Percentiles rank a stretch among this genome's conserved stretches.
phyloP scores from a whole-genome alignment of 2,113 vertebrate genomes.

The Tautogolabrus adspersus region DNA sequence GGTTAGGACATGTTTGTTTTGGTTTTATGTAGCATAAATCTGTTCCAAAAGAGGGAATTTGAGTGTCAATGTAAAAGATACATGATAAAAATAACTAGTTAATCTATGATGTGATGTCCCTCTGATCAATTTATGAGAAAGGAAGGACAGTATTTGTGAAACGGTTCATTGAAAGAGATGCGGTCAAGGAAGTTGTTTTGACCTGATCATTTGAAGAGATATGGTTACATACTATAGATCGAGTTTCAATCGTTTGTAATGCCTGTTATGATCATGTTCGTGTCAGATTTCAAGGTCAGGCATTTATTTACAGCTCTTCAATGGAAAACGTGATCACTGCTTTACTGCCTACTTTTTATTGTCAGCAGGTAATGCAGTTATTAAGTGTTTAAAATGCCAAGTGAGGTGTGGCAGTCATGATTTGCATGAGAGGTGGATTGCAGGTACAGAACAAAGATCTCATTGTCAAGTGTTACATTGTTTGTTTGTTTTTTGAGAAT shows the following conservation, averaged over 20 bases:
- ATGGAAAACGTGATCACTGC: not conserved
- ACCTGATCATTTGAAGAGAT: conserved; percentile 1
- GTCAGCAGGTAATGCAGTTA: not conserved
- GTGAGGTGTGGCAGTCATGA: not conserved
- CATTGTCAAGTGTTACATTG: not conserved
- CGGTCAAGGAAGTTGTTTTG: conserved; percentile 6
- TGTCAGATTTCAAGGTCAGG: conserved; percentile 12
- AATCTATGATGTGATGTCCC: not conserved
- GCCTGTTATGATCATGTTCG: conserved; percentile 21
- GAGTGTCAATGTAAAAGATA: not conserved
- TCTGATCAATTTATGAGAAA: not conserved
- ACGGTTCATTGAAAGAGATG: conserved; percentile 2
- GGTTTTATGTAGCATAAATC: not conserved
- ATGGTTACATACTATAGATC: conserved; percentile 19
- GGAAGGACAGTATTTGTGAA: conserved; percentile 8
- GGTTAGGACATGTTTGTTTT: conserved; percentile 17
- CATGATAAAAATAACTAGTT: not conserved
- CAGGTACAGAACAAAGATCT: not conserved
- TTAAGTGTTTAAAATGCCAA: not conserved
- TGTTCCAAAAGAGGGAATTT: conserved; percentile 2
- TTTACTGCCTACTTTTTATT: not conserved
- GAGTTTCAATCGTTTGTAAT: conserved; percentile 30
- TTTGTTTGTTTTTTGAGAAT: not conserved
- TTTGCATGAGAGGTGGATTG: not conserved
- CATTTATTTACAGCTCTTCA: not conserved